Evolutionary conservation across 2,888 invertebrate species (phyloP).

Genomic region (Tenthredo livida): DNA sequence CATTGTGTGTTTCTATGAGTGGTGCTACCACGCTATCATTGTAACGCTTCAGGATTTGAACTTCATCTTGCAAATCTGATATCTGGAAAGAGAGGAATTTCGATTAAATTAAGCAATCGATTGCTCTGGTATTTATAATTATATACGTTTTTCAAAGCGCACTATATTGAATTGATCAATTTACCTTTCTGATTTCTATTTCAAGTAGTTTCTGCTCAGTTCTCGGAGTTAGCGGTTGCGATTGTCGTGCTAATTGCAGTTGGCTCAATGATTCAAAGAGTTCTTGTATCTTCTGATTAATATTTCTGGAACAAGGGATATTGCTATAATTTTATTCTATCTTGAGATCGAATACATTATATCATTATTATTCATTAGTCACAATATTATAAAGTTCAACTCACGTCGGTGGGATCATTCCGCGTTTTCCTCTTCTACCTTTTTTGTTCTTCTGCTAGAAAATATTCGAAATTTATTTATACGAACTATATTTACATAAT

Average conservation of each 20-base stretch:
- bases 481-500: background rate
- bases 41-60: constrained; percentile 78
- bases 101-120: constrained; percentile 12
- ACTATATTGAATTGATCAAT: constrained; percentile 48
- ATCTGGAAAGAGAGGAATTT: constrained; percentile 78
- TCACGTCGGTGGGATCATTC: constrained; percentile 59
- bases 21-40: constrained; percentile 63
- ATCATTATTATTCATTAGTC: background rate
- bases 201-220: constrained; percentile 80
- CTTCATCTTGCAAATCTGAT: constrained; percentile 80
- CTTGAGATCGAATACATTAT: background rate
- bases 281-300: constrained; percentile 73
- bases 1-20: constrained; percentile 28
- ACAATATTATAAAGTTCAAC: constrained; percentile 20
- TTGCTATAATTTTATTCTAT: background rate
- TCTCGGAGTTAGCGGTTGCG: constrained; percentile 73
- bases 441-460: background rate
- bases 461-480: constrained; percentile 10
- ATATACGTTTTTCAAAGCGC: background rate
- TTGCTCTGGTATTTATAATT: background rate
- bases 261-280: constrained; percentile 75
- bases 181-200: constrained; percentile 82
- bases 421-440: constrained; percentile 55
- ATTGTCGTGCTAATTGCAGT: constrained; percentile 62
- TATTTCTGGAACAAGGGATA: constrained; percentile 60